Evolutionary conservation across 2,797 vertebrate species (phyloP), one percentile per base, ranked within the genome.

Genomic region (Sebastes elongatus): DNA sequence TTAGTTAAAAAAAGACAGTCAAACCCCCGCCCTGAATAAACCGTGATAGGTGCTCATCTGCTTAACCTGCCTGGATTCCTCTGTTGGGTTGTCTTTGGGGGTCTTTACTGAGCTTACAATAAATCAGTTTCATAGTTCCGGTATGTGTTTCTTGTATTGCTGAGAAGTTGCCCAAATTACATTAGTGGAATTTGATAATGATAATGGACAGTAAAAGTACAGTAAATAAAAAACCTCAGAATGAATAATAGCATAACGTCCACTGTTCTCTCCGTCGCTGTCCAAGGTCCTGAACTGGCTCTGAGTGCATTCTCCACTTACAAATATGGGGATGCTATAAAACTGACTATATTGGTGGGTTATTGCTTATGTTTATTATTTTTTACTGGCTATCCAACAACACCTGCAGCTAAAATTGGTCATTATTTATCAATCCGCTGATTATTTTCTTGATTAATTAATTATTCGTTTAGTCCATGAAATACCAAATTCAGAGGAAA

Each of bases 261-360:
- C 42, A 20, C 6, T 49, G 22, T 8, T 25, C n/a, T 59, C 28
- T 63, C 1, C 0, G 80, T 71, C 16, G 73, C 84, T 90, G 82
- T 90, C 88, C 82, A 71, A 42, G 87, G 84, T 86, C 28, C 80
- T 87, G 78, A 82, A 71, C 23, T 52, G 35, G 10, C 42, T 56
- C 20, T 13, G 6, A 14, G 2, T 25, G 55, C 32, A 18, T 62
- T 76, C 23, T 66, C 23, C 10, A n/a, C 13, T 62, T 11, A 16
- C 22, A 32, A 1, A 42, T 22, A 61, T 1, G 3, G 10, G 27
- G 8, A 22, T 42, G 32, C 25, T 16, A 6, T 23, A 20, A 53
- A 18, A 35, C 35, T 38, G 33, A 35, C 13, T 16, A 55, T 59
- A 22, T 30, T 20, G 2, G 1, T 23, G 49, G 27, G 1, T 18